Base-by-base conservation (phyloP, 64 coral and sea anemone genomes). In the Montipora foliosa region DNA sequence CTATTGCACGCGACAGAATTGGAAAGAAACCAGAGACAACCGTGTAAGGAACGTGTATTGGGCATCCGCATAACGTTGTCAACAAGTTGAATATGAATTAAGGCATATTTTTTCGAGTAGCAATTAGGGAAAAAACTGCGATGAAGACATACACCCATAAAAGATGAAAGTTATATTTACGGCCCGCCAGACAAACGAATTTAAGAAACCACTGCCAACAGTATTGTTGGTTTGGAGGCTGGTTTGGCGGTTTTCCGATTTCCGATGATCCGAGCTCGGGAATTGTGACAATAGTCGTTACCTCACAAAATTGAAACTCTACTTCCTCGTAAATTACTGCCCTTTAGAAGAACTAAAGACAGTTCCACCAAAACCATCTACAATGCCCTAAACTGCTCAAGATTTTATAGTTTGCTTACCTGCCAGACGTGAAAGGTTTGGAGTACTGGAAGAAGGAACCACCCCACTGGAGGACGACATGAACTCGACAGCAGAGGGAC, bases 231-330 rank as follows among this genome's bases (percentile, higher is more conserved):
- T 6, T 4, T 71, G 5, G 29, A 29, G 29, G 29, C 29, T 8
- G 68, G 14, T 71, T 71, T 13, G 25, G 80, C 80, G 81, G 81
- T 83, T 83, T 83, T 59, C 29, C 81, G 81, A 15, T 17, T 17
- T 58, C 55, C 55, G 80, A 37, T 8, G 10, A 57, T 29, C 29
- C 29, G 29, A 57, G 10, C 53, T 57, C 53, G 10, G 53, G 6
- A 57, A 57, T 57, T 11, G 10, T 8, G 53, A 57, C 3, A 29
- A 29, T 29, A 29, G 29, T 29, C 29, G 29, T 29, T 29, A 29
- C 29, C 29, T 29, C 29, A 29, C 29, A 57, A 57, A 57, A 8
- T 57, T 11, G 5, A 57, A 57, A 8, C 10, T 57, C 8, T 14
- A 3, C 0, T 55, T 55, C 4, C 13, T 64, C 60, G 60, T 15